These are phyloP conservation scores for Acleris sparsana DNA, from an alignment of 2,888 invertebrate genomes.

Conservation along the genomic window DNA sequence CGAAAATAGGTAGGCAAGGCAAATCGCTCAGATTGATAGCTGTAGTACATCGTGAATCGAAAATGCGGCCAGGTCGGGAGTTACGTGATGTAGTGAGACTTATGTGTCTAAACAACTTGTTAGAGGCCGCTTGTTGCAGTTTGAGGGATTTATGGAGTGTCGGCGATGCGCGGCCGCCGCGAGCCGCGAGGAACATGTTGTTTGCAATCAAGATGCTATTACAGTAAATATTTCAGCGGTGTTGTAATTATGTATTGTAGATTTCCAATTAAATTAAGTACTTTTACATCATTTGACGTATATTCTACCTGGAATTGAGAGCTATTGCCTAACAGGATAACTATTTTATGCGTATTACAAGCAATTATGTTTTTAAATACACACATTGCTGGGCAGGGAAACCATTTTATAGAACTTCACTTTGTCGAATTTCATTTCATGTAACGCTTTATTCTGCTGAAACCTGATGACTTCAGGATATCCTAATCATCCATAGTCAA, in stretches of 20 bases:
- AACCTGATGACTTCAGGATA: too few species aligned
- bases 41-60: constrained; percentile 21
- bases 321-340: too few species aligned
- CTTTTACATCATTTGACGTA: not conserved
- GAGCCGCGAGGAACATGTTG: constrained; percentile 58
- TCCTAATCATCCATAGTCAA: too few species aligned
- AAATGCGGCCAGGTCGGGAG: constrained; percentile 8
- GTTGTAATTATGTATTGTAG: constrained; percentile 5
- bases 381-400: too few species aligned
- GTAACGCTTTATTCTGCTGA: too few species aligned
- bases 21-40: constrained; percentile 30
- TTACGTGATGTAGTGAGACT: constrained; percentile 13
- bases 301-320: too few species aligned
- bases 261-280: not conserved
- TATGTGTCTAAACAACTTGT: constrained; percentile 23
- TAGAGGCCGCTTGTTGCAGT: constrained; percentile 14
- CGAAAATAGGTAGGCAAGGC: constrained; percentile 24
- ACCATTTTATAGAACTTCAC: too few species aligned
- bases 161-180: constrained; percentile 37
- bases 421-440: too few species aligned
- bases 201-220: constrained; percentile 41
- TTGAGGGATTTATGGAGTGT: constrained; percentile 29
- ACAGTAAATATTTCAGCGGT: constrained; percentile 3
- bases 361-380: too few species aligned
- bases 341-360: too few species aligned